phyloP scores from a whole-genome alignment of 2,888 invertebrate genomes.

The Leptopilina drosophilae region DNA sequence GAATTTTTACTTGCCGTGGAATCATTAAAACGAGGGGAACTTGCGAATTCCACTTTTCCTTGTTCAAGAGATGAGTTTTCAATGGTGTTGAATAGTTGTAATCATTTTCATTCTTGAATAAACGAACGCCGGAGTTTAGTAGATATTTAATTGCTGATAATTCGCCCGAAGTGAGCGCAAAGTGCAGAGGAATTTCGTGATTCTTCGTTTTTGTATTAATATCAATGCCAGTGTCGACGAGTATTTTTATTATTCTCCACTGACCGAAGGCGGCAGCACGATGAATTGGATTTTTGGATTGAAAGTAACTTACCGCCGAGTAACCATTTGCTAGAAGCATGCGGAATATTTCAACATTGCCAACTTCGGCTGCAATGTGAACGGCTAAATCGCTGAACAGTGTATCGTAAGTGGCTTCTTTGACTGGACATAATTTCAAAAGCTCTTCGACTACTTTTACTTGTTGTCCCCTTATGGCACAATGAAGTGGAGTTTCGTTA shows the following conservation, averaged over 20 bases:
- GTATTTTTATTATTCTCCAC: neutral
- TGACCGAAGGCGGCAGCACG: neutral
- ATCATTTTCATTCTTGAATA: too few species aligned
- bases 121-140: neutral
- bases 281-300: neutral
- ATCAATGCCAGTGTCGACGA: neutral
- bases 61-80: neutral
- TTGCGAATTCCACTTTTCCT: neutral
- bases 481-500: neutral
- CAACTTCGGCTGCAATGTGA: neutral
- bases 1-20: too few species aligned
- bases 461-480: neutral
- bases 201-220: neutral
- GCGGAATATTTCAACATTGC: neutral
- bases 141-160: neutral
- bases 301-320: neutral
- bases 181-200: neutral
- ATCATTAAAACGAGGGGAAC: neutral
- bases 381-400: neutral
- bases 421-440: neutral
- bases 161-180: neutral
- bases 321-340: neutral
- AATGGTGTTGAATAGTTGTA: too few species aligned
- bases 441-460: neutral
- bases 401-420: neutral